phyloP scores from a whole-genome alignment of 2,888 invertebrate genomes.

The Lomographa bimaculata region DNA sequence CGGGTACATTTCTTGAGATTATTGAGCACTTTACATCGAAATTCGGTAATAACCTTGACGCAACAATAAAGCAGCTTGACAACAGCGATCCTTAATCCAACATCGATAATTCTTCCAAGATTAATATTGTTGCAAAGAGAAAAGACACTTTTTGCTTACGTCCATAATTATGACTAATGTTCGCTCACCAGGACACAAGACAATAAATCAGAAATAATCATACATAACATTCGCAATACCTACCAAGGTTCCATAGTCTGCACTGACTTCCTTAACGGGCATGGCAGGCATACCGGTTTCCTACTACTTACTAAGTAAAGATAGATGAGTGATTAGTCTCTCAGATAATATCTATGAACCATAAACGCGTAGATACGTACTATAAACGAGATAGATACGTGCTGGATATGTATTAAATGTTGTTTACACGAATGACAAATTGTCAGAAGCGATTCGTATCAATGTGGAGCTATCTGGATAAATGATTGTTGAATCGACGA shows the following conservation, averaged over 20 bases:
- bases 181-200: slow-evolving; percentile 37
- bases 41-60: background rate
- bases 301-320: slow-evolving; percentile 49
- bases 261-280: slow-evolving; percentile 55
- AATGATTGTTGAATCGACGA: slow-evolving; percentile 20
- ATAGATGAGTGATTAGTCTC: slow-evolving; percentile 64
- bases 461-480: slow-evolving; percentile 20
- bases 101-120: slow-evolving; percentile 32
- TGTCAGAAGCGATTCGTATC: slow-evolving; percentile 22
- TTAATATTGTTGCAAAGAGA: slow-evolving; percentile 34
- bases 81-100: slow-evolving; percentile 22
- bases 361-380: slow-evolving; percentile 24
- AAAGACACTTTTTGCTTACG: slow-evolving; percentile 37
- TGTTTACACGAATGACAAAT: slow-evolving; percentile 27
- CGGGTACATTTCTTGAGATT: slow-evolving; percentile 10
- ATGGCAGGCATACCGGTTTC: slow-evolving; percentile 49
- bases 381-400: slow-evolving; percentile 7
- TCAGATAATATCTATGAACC: slow-evolving; percentile 42
- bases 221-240: slow-evolving; percentile 54
- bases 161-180: slow-evolving; percentile 53
- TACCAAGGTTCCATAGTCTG: slow-evolving; percentile 52
- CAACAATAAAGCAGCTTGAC: background rate
- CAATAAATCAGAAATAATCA: slow-evolving; percentile 58
- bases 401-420: slow-evolving; percentile 17
- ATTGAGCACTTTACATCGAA: slow-evolving; percentile 4